Evolutionary conservation across 2,113 vertebrate species (phyloP).

Genomic region (Trichomycterus rosablanca): DNA sequence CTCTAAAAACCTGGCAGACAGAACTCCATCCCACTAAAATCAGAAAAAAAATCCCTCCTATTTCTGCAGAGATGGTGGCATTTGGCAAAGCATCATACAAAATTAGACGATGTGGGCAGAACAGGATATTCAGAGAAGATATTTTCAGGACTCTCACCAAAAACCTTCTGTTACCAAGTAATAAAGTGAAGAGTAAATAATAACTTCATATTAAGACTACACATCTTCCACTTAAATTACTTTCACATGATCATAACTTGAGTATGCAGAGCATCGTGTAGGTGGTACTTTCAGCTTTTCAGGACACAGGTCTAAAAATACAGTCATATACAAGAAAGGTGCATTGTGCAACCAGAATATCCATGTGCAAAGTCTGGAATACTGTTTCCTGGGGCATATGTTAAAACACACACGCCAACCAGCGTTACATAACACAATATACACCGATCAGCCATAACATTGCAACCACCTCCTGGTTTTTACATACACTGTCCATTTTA

Average conservation of each 20-base stretch:
- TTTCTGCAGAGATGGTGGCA: slow-evolving; percentile 27
- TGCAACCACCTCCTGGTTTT: too few species aligned
- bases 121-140: slow-evolving; percentile 21
- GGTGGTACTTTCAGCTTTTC: slow-evolving; percentile 25
- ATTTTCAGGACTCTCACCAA: slow-evolving; percentile 14
- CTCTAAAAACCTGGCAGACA: slow-evolving; percentile 27
- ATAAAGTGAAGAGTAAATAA: slow-evolving; percentile 26
- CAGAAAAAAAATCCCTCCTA: slow-evolving; percentile 8
- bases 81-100: slow-evolving; percentile 32
- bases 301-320: slow-evolving; percentile 36
- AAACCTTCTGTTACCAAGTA: slow-evolving; percentile 16
- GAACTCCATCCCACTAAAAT: slow-evolving; percentile 20
- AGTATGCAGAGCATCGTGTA: slow-evolving; percentile 17
- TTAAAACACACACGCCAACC: not conserved
- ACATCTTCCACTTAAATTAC: slow-evolving; percentile 33
- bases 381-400: not conserved
- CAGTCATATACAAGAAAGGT: slow-evolving; percentile 14
- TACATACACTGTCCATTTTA: too few species aligned
- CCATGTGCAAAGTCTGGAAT: not conserved
- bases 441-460: too few species aligned
- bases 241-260: slow-evolving; percentile 37
- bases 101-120: slow-evolving; percentile 31
- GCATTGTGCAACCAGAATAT: not conserved
- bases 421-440: not conserved
- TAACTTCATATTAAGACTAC: slow-evolving; percentile 36